These are phyloP conservation scores for Spea bombifrons DNA, from an alignment of 2,113 vertebrate species.

Conservation along the genomic window DNA sequence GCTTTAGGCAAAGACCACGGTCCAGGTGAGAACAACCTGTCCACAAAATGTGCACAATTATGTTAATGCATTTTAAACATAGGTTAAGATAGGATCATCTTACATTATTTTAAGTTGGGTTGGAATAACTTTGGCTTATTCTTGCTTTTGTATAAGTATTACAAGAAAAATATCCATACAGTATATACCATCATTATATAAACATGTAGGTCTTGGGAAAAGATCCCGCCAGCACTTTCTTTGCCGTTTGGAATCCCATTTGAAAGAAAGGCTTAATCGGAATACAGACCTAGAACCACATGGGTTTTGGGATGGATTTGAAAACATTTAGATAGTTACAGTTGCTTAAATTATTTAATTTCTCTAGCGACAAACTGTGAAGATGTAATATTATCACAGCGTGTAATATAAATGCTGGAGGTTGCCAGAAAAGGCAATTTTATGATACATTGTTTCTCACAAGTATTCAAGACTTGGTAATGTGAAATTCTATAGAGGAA, in stretches of 20 bases:
- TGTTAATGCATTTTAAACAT: too few relatives aligned
- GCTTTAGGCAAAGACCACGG: too few relatives aligned
- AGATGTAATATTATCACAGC: conserved; percentile 43
- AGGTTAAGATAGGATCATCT: too few relatives aligned
- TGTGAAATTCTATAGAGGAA: conserved; percentile 38
- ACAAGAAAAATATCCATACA: not conserved
- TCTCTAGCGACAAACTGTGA: conserved; percentile 38
- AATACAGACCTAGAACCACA: conserved; percentile 25
- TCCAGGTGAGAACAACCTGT: too few relatives aligned
- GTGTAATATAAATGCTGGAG: conserved; percentile 29
- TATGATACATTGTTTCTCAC: conserved; percentile 35
- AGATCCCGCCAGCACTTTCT: not conserved
- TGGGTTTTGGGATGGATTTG: conserved; percentile 26
- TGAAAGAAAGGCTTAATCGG: conserved; percentile 22
- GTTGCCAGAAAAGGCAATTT: conserved; percentile 32
- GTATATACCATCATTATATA: not conserved
- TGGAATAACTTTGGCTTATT: not conserved
- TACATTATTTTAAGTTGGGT: too few relatives aligned
- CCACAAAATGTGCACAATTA: too few relatives aligned
- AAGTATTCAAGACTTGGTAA: conserved; percentile 36
- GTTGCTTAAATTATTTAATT: conserved; percentile 45
- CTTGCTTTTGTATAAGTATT: not conserved
- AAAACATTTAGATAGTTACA: conserved; percentile 41
- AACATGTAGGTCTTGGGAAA: not conserved
- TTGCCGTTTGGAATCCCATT: not conserved